Base-by-base conservation (phyloP, 2,888 invertebrate species). In the Drosophila pseudotakahashii region DNA sequence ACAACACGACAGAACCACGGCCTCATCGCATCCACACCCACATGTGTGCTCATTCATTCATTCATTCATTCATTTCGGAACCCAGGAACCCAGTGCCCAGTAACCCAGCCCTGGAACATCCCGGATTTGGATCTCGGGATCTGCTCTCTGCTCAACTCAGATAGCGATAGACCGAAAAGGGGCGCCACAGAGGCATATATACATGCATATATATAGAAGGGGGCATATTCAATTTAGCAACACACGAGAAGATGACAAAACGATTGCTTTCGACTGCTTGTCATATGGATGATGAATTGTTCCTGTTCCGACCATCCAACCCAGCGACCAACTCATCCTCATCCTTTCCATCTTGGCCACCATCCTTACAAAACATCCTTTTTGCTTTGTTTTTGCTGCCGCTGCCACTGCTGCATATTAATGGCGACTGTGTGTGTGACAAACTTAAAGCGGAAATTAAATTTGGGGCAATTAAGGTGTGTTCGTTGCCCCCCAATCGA, bases 251-350 rank as follows among this genome's bases (percentile, higher is more conserved):
- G 90, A 90, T 90, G 90, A 90, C 90, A 91, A 91, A 91, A 90
- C 91, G 90, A 90, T 91, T 90, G 91, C 90, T 91, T 91, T 90
- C 89, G 90, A 91, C 91, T 90, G 90, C 90, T 89, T 89, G 89
- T 89, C 83, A 78, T 83, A 83, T 73, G 70, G 83, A 83, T 83
- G 83, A 83, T 83, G 88, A 83, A 83, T 83, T 83, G 83, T 83
- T 83, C 87, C 88, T 82, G 86, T 88, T 82, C 83, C 88, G 71
- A 51, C 60, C 59, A 60, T 2, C 41, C 14, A 14, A 41, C 82
- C 85, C 59, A 41, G 61, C 59, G 58, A 52, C 64, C 53, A 48
- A 34, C 64, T 34, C 51, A 55, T 63, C 32, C 42, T 16, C n/a
- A n/a, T n/a, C n/a, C n/a, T n/a, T n/a, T n/a, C n/a, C 26, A 42